Evolutionary conservation across 1,140 invertebrate species (phyloP), one percentile per base, ranked within the genome.

Genomic region (Bombus turneri): DNA sequence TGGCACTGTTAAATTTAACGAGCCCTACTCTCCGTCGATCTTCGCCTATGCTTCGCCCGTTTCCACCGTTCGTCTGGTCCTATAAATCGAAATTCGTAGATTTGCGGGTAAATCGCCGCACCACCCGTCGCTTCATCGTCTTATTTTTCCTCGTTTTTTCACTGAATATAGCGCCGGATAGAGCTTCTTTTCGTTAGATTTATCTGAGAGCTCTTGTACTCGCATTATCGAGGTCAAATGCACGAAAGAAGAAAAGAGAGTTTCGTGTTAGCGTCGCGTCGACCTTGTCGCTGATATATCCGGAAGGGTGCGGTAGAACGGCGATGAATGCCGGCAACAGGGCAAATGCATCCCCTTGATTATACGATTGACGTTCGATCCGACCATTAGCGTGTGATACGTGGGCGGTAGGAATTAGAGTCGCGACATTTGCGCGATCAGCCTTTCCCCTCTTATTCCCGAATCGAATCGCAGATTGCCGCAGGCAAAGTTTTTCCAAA

Each of bases 341-440:
- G 88, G 89, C 90, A 92, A 94, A 95, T 94, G 93, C 94, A 94
- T 92, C 92, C 91, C 89, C 90, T 92, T 93, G 91, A 94, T 94
- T 94, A 93, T 91, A 91, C 92, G 92, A 93, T 93, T 88, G 87
- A 85, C 91, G 85, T 81, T 89, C 87, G 79, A 90, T 85, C 81
- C 57, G 13, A n/a, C 43, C 84, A 68, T 81, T 85, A 74, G 78
- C 71, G 71, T 59, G 69, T 22, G 12, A 22, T 39, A 31, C 47
- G 47, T 41, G 31, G 57, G 68, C 57, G 68, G 39, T 2, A 41
- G 72, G 37, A 72, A 71, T 62, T 77, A 39, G 57, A 77, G 41
- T 77, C 57, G 57, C 57, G 41, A 83, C 81, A 64, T 62, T 59
- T 41, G 13, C 81, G 57, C 57, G 34, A 62, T 31, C 53, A 83